phyloP scores from a whole-genome alignment of 1,140 invertebrate species.

The Nasonia longicornis region DNA sequence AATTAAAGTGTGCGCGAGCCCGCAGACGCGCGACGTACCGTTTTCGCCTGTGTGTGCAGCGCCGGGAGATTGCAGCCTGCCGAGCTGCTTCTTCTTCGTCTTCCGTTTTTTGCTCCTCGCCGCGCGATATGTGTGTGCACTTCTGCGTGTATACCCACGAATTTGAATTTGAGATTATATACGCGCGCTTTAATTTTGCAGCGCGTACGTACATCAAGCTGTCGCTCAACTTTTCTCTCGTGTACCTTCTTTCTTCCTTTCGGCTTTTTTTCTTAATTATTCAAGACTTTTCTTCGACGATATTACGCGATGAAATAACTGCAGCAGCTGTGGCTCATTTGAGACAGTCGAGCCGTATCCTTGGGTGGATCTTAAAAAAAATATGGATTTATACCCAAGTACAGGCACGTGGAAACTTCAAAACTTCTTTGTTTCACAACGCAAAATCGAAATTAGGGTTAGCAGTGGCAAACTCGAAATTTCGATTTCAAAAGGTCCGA shows the following conservation, averaged over 20 bases:
- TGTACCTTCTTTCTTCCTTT: not conserved
- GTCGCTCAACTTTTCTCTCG: not conserved
- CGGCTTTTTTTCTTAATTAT: not conserved
- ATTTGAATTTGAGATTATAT: constrained; percentile 25
- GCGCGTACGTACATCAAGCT: not conserved
- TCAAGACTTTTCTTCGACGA: not conserved
- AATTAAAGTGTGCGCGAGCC: constrained; percentile 8
- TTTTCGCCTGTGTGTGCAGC: not conserved
- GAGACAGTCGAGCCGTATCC: too few species aligned
- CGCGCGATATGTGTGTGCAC: not conserved
- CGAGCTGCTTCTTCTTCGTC: not conserved
- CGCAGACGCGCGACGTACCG: constrained; percentile 16
- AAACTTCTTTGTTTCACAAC: too few species aligned
- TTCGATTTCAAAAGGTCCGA: too few species aligned
- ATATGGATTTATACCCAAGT: too few species aligned
- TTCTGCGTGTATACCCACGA: not conserved
- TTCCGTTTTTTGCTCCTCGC: not conserved
- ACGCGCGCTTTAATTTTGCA: constrained; percentile 14
- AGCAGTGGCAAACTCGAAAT: too few species aligned
- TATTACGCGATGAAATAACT: not conserved
- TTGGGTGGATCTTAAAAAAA: too few species aligned
- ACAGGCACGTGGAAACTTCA: too few species aligned
- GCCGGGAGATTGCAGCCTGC: constrained; percentile 8
- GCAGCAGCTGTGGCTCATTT: not conserved
- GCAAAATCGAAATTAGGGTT: too few species aligned